Evolutionary conservation across 2,113 vertebrate species (phyloP).

Genomic region (Ophthalmolycus amberensis): DNA sequence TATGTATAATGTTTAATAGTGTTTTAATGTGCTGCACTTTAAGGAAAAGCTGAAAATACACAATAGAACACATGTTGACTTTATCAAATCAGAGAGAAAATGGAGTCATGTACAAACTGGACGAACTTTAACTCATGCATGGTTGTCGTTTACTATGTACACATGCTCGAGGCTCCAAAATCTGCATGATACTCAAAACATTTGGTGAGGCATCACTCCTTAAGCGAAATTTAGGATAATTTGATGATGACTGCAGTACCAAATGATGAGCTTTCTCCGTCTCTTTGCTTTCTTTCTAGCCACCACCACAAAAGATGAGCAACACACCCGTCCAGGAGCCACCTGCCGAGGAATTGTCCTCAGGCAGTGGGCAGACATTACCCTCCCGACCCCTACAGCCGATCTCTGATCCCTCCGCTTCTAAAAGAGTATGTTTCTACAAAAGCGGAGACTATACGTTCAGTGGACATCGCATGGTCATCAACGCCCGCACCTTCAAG

Average conservation of each 20-base stretch:
- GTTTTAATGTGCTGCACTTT: background rate
- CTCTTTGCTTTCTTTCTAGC: constrained; percentile 38
- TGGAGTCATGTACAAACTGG: background rate
- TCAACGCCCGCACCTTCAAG: constrained; percentile 92
- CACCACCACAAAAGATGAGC: constrained; percentile 63
- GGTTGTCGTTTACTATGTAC: background rate
- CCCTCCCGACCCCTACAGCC: constrained; percentile 69
- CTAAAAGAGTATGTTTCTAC: constrained; percentile 94
- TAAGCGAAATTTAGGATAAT: background rate
- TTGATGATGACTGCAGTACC: background rate
- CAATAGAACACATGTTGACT: background rate
- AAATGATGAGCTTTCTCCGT: background rate
- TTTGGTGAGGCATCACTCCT: background rate
- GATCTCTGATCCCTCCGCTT: constrained; percentile 81
- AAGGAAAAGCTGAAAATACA: background rate
- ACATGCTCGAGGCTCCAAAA: background rate
- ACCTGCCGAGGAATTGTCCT: constrained; percentile 77
- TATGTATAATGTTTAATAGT: background rate
- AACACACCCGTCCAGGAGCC: constrained; percentile 79
- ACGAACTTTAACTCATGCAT: background rate
- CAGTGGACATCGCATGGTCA: constrained; percentile 89
- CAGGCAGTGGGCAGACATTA: constrained; percentile 79
- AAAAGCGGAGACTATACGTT: constrained; percentile 96
- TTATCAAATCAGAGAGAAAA: background rate
- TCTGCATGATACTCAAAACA: background rate